Base-by-base conservation (phyloP, 2,888 invertebrate species). In the Eumacrocentrus americanus region DNA sequence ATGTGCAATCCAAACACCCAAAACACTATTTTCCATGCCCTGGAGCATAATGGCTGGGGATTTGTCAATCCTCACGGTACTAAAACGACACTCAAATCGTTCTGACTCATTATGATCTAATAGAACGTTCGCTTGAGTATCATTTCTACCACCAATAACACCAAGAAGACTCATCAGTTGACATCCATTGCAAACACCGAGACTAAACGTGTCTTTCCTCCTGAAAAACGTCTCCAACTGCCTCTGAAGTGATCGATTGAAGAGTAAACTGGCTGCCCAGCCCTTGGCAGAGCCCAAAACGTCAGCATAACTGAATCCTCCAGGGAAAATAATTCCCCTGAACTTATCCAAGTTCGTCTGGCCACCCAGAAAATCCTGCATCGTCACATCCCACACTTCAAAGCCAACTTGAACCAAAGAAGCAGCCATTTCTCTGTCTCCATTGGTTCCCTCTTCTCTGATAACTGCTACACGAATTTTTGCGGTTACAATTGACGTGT, bases 141-240 rank as follows among this genome's bases (percentile, higher is more conserved):
- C 73, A 42, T 78, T 70, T 40, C 46, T 51, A 1, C 83, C 83
- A 42, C 91, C 91, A 48, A 98, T 84, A 94, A 95, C 98, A 3
- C 96, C 96, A 4, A 99, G 86, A 20, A 95, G 81, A 3, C 91
- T 93, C 94, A 98, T 94, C 66, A 99, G 82, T 77, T 99, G 98
- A 75, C 98, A 98, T 0, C 98, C 98, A 80, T 99, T 99, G 78
- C 98, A 99, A n/a, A 98, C 92, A 25, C 98, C 98, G 67, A 98
- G 85, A 53, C 96, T 96, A 81, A 99, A 98, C 0, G 95, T 95
- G 77, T 98, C 91, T 0, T 83, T 76, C 11, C 92, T 85, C 35
- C 83, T 82, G 11, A 82, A 71, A 82, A 98, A 99, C 55, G 85
- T 83, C 18, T 88, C 82, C 69, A 99, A 91, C 78, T 96, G 93